These are phyloP conservation scores for Lanius ludovicianus DNA, from an alignment of 2,113 vertebrate species.

Conservation along the genomic window DNA sequence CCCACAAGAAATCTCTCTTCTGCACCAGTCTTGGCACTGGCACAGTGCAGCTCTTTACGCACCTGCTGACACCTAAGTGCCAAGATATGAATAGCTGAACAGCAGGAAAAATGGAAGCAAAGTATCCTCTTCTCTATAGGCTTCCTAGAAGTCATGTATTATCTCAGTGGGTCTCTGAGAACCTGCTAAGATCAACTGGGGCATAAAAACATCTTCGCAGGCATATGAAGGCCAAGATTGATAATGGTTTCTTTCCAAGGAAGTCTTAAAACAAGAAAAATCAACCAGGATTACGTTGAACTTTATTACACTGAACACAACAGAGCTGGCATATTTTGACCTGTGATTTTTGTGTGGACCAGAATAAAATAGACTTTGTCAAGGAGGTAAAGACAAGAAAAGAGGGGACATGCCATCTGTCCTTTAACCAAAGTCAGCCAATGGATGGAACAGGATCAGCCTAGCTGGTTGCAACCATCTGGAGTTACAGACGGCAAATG, in stretches of 20 bases:
- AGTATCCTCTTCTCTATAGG: constrained; percentile 8
- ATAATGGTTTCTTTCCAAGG: background rate
- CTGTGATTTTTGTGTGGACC: background rate
- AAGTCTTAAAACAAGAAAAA: background rate
- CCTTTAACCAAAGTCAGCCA: constrained; percentile 57
- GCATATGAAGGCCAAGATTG: background rate
- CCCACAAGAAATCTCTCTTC: constrained; percentile 5
- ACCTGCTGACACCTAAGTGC: constrained; percentile 26
- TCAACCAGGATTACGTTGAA: background rate
- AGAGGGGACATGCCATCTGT: constrained; percentile 54
- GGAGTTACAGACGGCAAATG: constrained; percentile 60
- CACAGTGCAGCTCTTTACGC: background rate
- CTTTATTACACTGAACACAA: background rate
- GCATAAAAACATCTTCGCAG: background rate
- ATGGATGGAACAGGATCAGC: constrained; percentile 53
- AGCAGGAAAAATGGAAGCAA: constrained; percentile 35
- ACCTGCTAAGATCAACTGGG: background rate
- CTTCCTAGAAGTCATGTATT: constrained; percentile 39
- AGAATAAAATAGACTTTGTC: constrained; percentile 34
- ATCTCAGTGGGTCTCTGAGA: constrained; percentile 16
- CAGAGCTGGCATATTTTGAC: background rate
- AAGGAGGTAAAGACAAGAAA: constrained; percentile 44
- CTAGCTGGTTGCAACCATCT: constrained; percentile 65
- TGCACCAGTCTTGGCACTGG: constrained; percentile 9
- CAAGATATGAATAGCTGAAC: constrained; percentile 53